Conservation (phyloP, 2,888 invertebrate genomes). For the Salpingus planirostris region DNA sequence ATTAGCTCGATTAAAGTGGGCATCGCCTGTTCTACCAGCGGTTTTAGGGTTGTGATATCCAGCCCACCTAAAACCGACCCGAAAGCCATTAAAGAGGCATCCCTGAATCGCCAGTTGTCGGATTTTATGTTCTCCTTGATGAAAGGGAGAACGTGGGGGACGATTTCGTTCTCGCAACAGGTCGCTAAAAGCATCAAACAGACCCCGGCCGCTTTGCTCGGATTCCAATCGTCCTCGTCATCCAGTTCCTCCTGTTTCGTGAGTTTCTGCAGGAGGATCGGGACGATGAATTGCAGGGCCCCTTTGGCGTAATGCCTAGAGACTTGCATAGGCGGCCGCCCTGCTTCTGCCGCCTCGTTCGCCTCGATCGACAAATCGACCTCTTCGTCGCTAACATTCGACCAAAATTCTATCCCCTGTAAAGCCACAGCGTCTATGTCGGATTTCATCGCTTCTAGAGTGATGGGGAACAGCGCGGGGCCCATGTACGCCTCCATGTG, state of each 20-base stretch:
- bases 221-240: conserved; percentile 99
- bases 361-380: conserved; percentile 92
- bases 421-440: conserved; percentile 92
- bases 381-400: conserved; percentile 98
- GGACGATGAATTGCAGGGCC: conserved; percentile 89
- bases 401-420: conserved; percentile 99
- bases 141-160: conserved; percentile 93
- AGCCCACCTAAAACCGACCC: conserved; percentile 79
- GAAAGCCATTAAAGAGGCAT: conserved; percentile 98
- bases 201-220: conserved; percentile 97
- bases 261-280: conserved; percentile 85
- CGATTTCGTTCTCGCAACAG: conserved; percentile 95
- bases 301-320: conserved; percentile 98
- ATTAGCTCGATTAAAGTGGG: conserved; percentile 89
- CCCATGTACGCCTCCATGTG: conserved; percentile 99
- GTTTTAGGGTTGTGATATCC: conserved; percentile 76
- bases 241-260: conserved; percentile 96
- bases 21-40: conserved; percentile 94
- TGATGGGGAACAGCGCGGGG: conserved; percentile 94
- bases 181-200: conserved; percentile 96
- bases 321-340: conserved; percentile 70
- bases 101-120: conserved; percentile 75
- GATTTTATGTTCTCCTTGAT: conserved; percentile 91
- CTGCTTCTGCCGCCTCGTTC: conserved; percentile 85
- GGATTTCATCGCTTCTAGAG: conserved; percentile 96